phyloP scores from a whole-genome alignment of 2,888 invertebrate genomes.

The Bellardia pandia region DNA sequence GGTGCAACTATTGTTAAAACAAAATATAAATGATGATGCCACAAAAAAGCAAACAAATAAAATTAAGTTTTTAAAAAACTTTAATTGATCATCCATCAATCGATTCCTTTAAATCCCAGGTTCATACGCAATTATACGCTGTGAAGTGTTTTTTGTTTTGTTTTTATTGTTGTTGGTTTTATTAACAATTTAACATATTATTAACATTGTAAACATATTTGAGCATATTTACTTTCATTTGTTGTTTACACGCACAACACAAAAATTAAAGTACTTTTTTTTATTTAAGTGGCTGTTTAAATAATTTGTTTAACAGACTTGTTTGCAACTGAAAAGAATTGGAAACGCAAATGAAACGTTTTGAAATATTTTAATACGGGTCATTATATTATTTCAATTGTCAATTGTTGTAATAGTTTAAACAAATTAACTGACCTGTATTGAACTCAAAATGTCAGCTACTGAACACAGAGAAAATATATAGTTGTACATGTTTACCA shows the following conservation, averaged over 20 bases:
- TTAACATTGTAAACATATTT: constrained; percentile 55
- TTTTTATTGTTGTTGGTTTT: constrained; percentile 39
- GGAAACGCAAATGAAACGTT: not conserved
- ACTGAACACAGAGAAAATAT: not conserved
- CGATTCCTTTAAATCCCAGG: not conserved
- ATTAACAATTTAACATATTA: constrained; percentile 60
- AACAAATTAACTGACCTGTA: not conserved
- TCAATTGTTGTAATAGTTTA: not conserved
- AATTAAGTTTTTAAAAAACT: no score
- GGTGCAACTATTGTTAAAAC: not conserved
- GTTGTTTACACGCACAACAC: not conserved
- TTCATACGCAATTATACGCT: not conserved
- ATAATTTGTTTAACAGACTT: constrained; percentile 27
- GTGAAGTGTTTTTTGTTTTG: not conserved
- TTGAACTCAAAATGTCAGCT: not conserved
- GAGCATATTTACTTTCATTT: constrained; percentile 14
- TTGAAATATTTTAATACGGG: constrained; percentile 29
- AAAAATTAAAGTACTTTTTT: constrained; percentile 24
- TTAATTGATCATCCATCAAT: not conserved
- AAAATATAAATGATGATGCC: no score
- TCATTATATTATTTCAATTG: constrained; percentile 18
- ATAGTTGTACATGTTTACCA: no score
- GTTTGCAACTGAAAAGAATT: constrained; percentile 19
- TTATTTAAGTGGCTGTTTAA: constrained; percentile 38
- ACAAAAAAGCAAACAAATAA: no score